phyloP scores from a whole-genome alignment of 2,888 invertebrate species.

The Pollenia amentaria region DNA sequence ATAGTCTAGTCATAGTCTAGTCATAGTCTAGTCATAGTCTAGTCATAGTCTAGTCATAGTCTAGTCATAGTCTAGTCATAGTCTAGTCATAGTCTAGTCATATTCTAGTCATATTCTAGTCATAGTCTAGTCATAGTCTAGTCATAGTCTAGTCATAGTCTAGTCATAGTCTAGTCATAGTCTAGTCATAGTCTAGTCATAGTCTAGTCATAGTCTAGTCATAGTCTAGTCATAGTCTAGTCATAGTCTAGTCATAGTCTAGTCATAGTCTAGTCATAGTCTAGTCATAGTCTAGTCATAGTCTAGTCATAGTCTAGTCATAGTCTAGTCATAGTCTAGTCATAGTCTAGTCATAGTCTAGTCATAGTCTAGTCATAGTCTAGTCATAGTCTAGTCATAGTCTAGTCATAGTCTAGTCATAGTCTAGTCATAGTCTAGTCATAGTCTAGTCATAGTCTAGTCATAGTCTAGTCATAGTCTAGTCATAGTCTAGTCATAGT shows the following conservation, averaged over 20 bases:
- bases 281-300: constrained; percentile 5
- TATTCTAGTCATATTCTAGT: not conserved
- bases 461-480: not conserved
- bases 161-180: not conserved
- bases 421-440: constrained; percentile 14
- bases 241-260: constrained; percentile 2
- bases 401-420: constrained; percentile 17
- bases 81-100: constrained; percentile 16
- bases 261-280: not conserved
- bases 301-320: constrained; percentile 15
- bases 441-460: constrained; percentile 11
- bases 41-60: constrained; percentile 6
- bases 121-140: not conserved
- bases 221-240: not conserved
- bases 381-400: constrained; percentile 18
- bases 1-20: constrained; percentile 12
- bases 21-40: constrained; percentile 11
- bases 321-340: constrained; percentile 15
- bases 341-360: constrained; percentile 19
- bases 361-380: constrained; percentile 17
- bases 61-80: constrained; percentile 9
- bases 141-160: not conserved
- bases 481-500: not conserved
- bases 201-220: not conserved
- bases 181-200: not conserved